These are phyloP conservation scores for Rhodinocichla rosea DNA, from an alignment of 2,113 vertebrate species.

Conservation along the genomic window DNA sequence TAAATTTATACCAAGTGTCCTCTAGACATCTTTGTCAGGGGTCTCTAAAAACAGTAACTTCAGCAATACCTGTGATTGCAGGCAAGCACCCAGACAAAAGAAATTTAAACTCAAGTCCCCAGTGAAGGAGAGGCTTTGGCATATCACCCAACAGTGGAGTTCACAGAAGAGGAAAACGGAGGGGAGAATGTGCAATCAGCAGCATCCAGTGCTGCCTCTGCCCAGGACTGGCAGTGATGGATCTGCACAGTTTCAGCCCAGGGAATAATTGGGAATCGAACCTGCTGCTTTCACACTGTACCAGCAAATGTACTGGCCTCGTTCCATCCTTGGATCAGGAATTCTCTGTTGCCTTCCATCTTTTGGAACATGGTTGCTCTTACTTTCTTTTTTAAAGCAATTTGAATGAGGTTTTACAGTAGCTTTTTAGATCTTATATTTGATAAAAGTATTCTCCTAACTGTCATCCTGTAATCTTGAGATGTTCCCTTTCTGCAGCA, in stretches of 20 bases:
- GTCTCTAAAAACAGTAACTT: not conserved
- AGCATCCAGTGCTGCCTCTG: not conserved
- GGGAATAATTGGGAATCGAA: not conserved
- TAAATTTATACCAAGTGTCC: not conserved
- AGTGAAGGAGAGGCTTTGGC: not conserved
- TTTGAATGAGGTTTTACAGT: not conserved
- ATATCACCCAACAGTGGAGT: fast-evolving
- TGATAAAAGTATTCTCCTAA: not conserved
- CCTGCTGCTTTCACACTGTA: not conserved
- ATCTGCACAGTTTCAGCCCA: not conserved
- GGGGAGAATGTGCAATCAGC: not conserved
- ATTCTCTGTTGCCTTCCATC: not conserved
- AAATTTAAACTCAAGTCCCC: not conserved
- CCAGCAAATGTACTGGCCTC: not conserved
- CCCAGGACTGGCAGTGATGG: not conserved
- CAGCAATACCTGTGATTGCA: not conserved
- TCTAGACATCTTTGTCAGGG: not conserved
- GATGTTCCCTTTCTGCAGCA: not conserved
- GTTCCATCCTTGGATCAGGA: not conserved
- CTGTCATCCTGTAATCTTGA: not conserved
- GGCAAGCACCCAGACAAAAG: not conserved
- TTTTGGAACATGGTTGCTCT: fast-evolving
- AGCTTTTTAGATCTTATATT: not conserved
- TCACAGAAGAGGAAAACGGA: not conserved
- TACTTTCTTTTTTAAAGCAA: not conserved